Evolutionary conservation across 1,140 invertebrate genomes (phyloP).

Genomic region (Rhopalosiphum padi): DNA sequence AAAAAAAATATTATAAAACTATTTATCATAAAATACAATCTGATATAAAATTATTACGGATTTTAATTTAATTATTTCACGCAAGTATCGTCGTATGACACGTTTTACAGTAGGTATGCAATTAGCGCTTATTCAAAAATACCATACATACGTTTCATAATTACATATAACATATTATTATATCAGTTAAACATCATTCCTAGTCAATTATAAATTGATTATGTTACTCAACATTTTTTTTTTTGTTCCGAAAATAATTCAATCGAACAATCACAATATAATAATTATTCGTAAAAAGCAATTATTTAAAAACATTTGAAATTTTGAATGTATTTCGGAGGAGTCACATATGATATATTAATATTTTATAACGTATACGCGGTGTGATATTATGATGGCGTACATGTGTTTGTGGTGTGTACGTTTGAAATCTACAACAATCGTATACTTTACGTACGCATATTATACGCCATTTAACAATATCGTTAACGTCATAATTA

Average conservation of each 20-base stretch:
- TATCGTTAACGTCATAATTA: background rate
- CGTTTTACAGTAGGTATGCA: too few species aligned
- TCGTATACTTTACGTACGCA: background rate
- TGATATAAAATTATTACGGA: too few species aligned
- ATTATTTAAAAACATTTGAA: background rate
- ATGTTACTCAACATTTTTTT: background rate
- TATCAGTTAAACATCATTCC: background rate
- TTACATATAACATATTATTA: background rate
- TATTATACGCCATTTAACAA: background rate
- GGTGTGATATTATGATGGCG: background rate
- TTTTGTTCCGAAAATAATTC: background rate
- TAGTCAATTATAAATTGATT: background rate
- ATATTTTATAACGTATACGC: background rate
- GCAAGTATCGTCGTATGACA: too few species aligned
- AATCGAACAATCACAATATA: background rate
- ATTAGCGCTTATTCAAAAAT: background rate
- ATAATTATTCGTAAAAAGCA: background rate
- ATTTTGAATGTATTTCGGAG: background rate
- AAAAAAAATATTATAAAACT: too few species aligned
- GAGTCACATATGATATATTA: background rate
- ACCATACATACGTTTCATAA: background rate
- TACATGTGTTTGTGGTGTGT: background rate
- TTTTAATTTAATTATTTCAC: too few species aligned
- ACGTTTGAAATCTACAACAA: background rate
- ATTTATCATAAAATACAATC: too few species aligned